Evolutionary conservation across 92 coral and sea anemone genomes (phyloP).

Genomic region (Siderastrea radians): DNA sequence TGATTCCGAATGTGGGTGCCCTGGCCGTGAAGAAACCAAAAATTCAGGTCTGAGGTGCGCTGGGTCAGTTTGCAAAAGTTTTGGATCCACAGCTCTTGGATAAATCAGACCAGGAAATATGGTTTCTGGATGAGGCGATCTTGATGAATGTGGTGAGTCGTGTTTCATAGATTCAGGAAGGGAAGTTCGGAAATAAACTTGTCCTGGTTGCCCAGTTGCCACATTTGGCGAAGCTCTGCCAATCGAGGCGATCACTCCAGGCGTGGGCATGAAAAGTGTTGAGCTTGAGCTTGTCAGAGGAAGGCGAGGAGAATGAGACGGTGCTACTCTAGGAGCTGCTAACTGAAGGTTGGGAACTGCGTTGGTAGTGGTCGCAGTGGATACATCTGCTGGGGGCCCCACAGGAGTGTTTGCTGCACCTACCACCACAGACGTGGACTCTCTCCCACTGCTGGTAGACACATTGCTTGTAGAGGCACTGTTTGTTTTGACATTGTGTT

Average conservation of each 20-base stretch:
- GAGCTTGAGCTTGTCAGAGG: conserved; percentile 36
- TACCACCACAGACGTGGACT: conserved; percentile 9
- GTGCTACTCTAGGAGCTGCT: conserved; percentile 16
- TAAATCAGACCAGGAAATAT: conserved; percentile 5
- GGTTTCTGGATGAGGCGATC: conserved; percentile 29
- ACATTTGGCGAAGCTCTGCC: conserved; percentile 40
- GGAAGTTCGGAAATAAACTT: background rate
- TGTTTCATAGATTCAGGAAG: conserved; percentile 26
- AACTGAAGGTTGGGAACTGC: conserved; percentile 19
- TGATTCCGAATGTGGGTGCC: conserved; percentile 6
- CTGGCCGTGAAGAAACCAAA: conserved; percentile 19
- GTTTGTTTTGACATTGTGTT: background rate
- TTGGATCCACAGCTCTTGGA: conserved; percentile 35
- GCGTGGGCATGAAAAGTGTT: conserved; percentile 53
- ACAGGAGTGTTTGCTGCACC: background rate
- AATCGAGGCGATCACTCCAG: conserved; percentile 52
- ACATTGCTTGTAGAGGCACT: background rate
- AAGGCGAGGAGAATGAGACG: conserved; percentile 34
- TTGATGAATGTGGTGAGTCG: conserved; percentile 13
- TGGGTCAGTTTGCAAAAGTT: background rate
- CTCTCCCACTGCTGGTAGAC: background rate
- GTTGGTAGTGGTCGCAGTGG: background rate
- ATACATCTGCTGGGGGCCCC: background rate
- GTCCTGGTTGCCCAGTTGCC: conserved; percentile 16
- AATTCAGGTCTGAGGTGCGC: conserved; percentile 2